Evolutionary conservation across 2,113 vertebrate species (phyloP).

Genomic region (Chamaetylas fuelleborni): DNA sequence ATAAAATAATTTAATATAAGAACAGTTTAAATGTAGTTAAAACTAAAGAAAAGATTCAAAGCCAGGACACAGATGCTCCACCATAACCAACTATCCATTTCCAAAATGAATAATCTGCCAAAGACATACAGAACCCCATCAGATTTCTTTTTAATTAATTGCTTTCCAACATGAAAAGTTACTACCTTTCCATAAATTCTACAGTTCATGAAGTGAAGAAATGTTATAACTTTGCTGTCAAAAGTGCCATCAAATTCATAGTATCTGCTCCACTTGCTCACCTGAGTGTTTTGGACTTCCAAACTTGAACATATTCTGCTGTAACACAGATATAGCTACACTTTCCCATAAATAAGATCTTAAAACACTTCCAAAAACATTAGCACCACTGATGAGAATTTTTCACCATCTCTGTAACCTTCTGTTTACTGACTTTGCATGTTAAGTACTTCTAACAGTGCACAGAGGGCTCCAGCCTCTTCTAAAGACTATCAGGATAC

Average conservation of each 20-base stretch:
- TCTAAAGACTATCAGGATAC: neutral
- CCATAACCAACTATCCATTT: neutral
- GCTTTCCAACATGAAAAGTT: neutral
- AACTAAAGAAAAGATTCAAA: neutral
- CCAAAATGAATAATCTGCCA: neutral
- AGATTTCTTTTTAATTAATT: neutral
- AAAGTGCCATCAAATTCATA: neutral
- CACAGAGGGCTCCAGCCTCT: neutral
- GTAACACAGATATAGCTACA: neutral
- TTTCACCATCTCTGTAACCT: neutral
- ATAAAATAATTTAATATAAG: neutral
- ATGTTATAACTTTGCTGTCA: neutral
- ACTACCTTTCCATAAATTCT: neutral
- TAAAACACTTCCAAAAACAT: neutral
- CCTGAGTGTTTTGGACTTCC: neutral
- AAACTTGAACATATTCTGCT: neutral
- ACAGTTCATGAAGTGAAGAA: neutral
- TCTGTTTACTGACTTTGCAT: neutral
- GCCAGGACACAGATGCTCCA: neutral
- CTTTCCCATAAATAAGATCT: neutral
- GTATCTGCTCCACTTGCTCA: neutral
- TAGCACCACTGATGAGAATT: neutral
- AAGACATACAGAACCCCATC: neutral
- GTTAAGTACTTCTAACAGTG: neutral
- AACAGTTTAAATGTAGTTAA: neutral